Evolutionary conservation across 2,797 vertebrate genomes (phyloP).

Genomic region (Petrocephalus schoutedeni): DNA sequence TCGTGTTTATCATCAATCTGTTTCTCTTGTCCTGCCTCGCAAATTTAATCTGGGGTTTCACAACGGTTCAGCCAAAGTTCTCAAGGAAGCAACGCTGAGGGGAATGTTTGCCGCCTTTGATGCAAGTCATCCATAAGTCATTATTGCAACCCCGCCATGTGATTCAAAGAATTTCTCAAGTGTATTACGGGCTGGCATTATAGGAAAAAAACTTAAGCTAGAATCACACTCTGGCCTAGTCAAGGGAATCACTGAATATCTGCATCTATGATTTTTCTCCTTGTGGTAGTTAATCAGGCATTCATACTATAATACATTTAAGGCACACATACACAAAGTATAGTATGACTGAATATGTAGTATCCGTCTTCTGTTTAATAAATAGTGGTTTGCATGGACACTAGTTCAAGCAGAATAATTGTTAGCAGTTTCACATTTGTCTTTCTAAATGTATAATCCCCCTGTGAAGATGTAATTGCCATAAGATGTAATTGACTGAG

Average conservation of each 20-base stretch:
- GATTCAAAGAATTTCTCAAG: constrained; percentile 55
- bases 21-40: constrained; percentile 40
- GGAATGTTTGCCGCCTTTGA: constrained; percentile 50
- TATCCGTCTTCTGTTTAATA: background rate
- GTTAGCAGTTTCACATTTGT: background rate
- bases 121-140: constrained; percentile 60
- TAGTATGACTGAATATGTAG: background rate
- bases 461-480: background rate
- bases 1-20: constrained; percentile 34
- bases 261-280: background rate
- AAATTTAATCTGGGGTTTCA: constrained; percentile 19
- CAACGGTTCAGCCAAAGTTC: constrained; percentile 1
- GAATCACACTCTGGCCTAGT: background rate
- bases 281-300: background rate
- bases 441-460: background rate
- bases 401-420: background rate
- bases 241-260: background rate
- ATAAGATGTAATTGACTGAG: background rate
- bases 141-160: constrained; percentile 53
- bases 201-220: background rate
- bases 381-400: background rate
- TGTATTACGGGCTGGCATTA: constrained; percentile 5
- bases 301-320: background rate
- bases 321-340: background rate
- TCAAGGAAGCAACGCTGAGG: background rate